phyloP scores from a whole-genome alignment of 2,888 invertebrate species.

The Electrophaes corylata region DNA sequence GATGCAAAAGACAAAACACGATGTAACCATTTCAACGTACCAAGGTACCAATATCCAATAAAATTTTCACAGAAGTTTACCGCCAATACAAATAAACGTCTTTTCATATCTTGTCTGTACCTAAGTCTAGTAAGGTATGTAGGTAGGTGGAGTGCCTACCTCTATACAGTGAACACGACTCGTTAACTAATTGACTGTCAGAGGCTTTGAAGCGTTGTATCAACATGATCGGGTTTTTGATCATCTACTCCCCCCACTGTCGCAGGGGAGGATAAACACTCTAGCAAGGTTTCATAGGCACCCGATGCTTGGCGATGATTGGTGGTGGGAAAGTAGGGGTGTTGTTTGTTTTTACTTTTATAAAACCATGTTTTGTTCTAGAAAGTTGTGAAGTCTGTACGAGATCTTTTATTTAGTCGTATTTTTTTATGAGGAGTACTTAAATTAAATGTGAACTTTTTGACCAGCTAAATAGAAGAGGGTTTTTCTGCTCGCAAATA shows the following conservation, averaged over 20 bases:
- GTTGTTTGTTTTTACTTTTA: not conserved
- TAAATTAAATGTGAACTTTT: no score
- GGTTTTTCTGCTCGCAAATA: no score
- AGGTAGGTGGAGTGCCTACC: not conserved
- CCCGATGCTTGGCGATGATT: slow-evolving; percentile 36
- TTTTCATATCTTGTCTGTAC: not conserved
- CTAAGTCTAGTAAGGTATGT: not conserved
- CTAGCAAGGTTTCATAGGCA: slow-evolving; percentile 44
- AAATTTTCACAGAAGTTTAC: not conserved
- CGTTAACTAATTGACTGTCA: slow-evolving; percentile 32
- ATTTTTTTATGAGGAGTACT: no score
- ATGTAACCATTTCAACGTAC: not conserved
- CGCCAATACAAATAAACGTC: not conserved
- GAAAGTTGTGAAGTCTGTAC: not conserved
- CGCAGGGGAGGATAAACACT: slow-evolving; percentile 18
- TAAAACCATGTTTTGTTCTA: not conserved
- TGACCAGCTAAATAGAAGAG: no score
- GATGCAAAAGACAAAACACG: no score
- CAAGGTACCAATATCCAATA: not conserved
- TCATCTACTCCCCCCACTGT: slow-evolving; percentile 12
- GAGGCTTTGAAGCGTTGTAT: slow-evolving; percentile 31
- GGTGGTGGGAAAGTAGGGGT: slow-evolving; percentile 10
- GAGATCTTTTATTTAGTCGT: no score
- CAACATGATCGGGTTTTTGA: slow-evolving; percentile 34
- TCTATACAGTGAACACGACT: slow-evolving; percentile 18